These are phyloP conservation scores for Thrips palmi DNA, from an alignment of 1,140 invertebrate genomes.

Conservation along the genomic window DNA sequence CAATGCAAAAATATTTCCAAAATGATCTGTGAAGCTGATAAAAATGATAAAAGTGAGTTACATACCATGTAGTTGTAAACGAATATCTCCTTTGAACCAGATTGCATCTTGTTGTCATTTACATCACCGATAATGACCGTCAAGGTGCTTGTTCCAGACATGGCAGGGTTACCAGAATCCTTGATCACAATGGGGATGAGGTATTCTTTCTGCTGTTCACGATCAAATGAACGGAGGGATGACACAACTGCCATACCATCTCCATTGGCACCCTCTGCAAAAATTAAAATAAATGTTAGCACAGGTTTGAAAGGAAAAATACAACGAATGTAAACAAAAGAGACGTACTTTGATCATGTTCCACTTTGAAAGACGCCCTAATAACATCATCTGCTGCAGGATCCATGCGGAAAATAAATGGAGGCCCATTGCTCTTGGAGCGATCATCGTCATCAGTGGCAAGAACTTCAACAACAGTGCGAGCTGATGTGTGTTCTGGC, in stretches of 20 bases:
- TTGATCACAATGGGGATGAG: slow-evolving; percentile 87
- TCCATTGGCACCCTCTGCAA: slow-evolving; percentile 75
- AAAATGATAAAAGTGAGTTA: slow-evolving; percentile 6
- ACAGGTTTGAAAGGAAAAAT: background rate
- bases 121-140: slow-evolving; percentile 91
- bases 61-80: slow-evolving; percentile 81
- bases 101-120: slow-evolving; percentile 95
- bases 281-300: slow-evolving; percentile 11
- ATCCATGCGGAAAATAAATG: slow-evolving; percentile 83
- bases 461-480: slow-evolving; percentile 80
- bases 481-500: slow-evolving; percentile 71
- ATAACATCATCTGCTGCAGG: slow-evolving; percentile 84
- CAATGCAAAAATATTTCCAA: background rate
- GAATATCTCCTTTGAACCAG: slow-evolving; percentile 88
- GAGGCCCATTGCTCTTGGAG: slow-evolving; percentile 84
- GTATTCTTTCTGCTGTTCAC: slow-evolving; percentile 90
- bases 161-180: slow-evolving; percentile 68
- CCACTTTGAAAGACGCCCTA: slow-evolving; percentile 80
- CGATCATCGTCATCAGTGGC: slow-evolving; percentile 90
- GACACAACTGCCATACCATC: slow-evolving; percentile 90
- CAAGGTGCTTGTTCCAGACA: slow-evolving; percentile 86
- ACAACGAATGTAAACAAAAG: slow-evolving; percentile 3
- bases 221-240: slow-evolving; percentile 76
- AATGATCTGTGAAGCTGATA: background rate
- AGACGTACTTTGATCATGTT: slow-evolving; percentile 75